phyloP scores from a whole-genome alignment of 2,888 invertebrate genomes.

The Sialis fuliginosa region DNA sequence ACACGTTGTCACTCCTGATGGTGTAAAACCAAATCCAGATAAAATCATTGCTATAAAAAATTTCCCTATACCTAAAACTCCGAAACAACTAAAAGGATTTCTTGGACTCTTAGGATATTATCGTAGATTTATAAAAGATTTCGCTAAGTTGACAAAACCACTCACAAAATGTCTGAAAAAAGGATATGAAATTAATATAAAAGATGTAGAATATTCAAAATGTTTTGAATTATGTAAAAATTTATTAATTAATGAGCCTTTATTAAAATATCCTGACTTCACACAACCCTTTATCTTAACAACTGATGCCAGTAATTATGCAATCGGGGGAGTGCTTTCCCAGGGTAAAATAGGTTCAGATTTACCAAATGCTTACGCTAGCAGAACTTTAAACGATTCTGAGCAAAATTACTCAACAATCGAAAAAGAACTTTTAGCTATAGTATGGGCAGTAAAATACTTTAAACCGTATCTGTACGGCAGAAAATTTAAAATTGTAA shows the following conservation, averaged over 20 bases:
- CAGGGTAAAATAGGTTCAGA: constrained; percentile 7
- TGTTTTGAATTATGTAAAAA: constrained; percentile 12
- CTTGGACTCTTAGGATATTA: too few species aligned
- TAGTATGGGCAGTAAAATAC: constrained; percentile 8
- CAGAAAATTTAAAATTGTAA: constrained; percentile 9
- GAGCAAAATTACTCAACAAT: constrained; percentile 6
- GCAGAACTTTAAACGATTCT: constrained; percentile 3
- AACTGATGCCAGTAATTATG: constrained; percentile 13
- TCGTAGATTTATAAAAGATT: too few species aligned
- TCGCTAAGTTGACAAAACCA: constrained; percentile 9
- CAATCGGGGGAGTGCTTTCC: constrained; percentile 10
- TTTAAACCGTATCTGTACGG: constrained; percentile 12
- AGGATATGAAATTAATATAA: constrained; percentile 5
- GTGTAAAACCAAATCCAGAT: constrained; percentile 13
- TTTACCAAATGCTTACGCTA: constrained; percentile 7
- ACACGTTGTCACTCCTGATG: constrained; percentile 13
- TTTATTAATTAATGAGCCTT: constrained; percentile 11
- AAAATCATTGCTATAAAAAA: constrained; percentile 11
- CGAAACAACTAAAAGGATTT: constrained; percentile 9
- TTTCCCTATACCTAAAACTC: constrained; percentile 9
- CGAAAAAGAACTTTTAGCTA: constrained; percentile 10
- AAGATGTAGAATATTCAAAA: constrained; percentile 4
- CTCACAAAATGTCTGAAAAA: constrained; percentile 8
- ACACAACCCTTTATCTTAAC: constrained; percentile 14
- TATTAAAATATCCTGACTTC: constrained; percentile 13